Evolutionary conservation across 2,797 vertebrate species (phyloP), one percentile per base, ranked within the genome.

Genomic region (Lithobates pipiens): DNA sequence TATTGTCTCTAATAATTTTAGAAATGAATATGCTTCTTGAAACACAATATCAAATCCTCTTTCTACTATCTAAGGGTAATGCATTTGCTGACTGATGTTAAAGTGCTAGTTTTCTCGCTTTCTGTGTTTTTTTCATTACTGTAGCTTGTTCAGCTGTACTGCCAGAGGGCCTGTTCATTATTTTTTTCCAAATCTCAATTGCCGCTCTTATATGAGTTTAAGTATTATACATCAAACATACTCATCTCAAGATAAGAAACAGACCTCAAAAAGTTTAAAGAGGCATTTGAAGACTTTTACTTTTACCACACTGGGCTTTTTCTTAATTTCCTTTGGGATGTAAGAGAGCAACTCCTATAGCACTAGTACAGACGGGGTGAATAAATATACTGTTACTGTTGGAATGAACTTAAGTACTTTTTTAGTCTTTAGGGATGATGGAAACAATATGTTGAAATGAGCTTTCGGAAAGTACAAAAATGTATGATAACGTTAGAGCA

Each of bases 251-350:
- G 54, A 57, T 72, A 80, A 80, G 77, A 46, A 75, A 85, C 10
- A 80, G 44, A 78, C 76, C 74, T 86, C 65, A 3, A 34, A 86
- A 82, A 82, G 80, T 82, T 86, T 86, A 75, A 70, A 77, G 46
- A 73, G 76, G 80, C 71, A 83, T 86, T 72, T 79, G 36, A 78
- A 79, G 69, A 73, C 80, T 50, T 83, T 83, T 83, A 65, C 57
- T 83, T 86, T 82, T 67, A 34, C 42, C 76, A 83, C 25, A 74
- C 50, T 65, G 69, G 67, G 69, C 25, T 69, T 71, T 77, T 78
- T 69, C 68, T 83, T 86, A 83, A 83, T 83, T 86, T 83, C 85
- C 80, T 82, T 65, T 61, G 85, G 80, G 80, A 86, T 68, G 74
- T 44, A 74, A 67, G 75, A 83, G 65, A 44, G 61, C 13, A 78